These are phyloP conservation scores for Tenthredo scrophulariae DNA, from an alignment of 2,888 invertebrate species.

Conservation along the genomic window DNA sequence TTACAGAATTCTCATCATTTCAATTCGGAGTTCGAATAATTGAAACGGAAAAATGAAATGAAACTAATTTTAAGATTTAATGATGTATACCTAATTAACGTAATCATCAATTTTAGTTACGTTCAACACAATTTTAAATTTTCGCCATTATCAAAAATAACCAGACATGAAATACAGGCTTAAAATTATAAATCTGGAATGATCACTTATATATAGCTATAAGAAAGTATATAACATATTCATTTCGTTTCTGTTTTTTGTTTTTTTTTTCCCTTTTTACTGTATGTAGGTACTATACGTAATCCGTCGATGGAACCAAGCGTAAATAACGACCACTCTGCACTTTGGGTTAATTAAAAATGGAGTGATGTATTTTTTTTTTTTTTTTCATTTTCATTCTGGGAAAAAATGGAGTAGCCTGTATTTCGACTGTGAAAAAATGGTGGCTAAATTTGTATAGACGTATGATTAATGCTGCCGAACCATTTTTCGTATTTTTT, in stretches of 20 bases:
- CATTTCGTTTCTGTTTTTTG: not conserved
- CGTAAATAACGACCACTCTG: conserved; percentile 15
- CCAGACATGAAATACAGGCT: not conserved
- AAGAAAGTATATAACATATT: not conserved
- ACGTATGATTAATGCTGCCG: too few relatives aligned
- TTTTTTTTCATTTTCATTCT: not conserved
- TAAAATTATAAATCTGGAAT: not conserved
- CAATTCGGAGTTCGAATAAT: not conserved
- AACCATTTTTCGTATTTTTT: not conserved
- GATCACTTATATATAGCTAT: not conserved
- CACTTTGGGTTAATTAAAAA: conserved; percentile 24
- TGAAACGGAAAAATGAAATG: not conserved
- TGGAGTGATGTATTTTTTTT: not conserved
- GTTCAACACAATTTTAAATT: not conserved
- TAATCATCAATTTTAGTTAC: not conserved
- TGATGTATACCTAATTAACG: not conserved
- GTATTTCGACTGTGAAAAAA: not conserved
- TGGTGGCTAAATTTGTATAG: not conserved
- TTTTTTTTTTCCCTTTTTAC: not conserved
- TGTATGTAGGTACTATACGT: not conserved
- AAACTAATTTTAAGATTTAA: not conserved
- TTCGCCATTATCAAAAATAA: not conserved
- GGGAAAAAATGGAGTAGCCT: not conserved
- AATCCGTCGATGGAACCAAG: not conserved
- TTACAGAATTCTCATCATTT: not conserved